Evolutionary conservation across 2,888 invertebrate genomes (phyloP).

Genomic region (Conus canariensis): DNA sequence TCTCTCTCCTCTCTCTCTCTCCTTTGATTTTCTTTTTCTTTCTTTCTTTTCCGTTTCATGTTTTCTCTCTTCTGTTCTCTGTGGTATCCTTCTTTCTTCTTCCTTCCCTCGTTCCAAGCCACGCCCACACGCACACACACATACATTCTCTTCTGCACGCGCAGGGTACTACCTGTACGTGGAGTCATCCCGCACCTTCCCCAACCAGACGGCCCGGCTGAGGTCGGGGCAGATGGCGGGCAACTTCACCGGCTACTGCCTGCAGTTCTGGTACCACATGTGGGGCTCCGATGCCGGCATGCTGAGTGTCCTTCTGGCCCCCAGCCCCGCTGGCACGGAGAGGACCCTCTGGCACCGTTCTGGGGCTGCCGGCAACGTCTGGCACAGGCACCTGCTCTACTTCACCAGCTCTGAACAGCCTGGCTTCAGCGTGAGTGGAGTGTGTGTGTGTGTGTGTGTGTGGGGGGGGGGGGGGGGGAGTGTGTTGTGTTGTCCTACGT

Average conservation of each 20-base stretch:
- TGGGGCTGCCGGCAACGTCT: constrained; percentile 52
- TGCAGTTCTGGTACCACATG: constrained; percentile 66
- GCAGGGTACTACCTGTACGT: constrained; percentile 50
- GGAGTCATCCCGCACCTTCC: constrained; percentile 47
- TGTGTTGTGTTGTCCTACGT: too few relatives aligned
- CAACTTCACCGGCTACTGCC: constrained; percentile 54
- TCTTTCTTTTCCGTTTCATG: too few relatives aligned
- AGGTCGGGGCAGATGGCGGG: constrained; percentile 54
- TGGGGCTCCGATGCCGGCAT: constrained; percentile 55
- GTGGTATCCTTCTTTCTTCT: too few relatives aligned
- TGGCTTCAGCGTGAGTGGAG: constrained; percentile 47
- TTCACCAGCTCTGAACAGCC: constrained; percentile 36
- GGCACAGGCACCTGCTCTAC: constrained; percentile 44
- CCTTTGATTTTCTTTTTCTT: too few relatives aligned
- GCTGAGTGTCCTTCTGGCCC: constrained; percentile 43
- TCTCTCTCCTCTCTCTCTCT: too few relatives aligned
- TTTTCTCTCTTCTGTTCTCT: too few relatives aligned
- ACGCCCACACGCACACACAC: neutral
- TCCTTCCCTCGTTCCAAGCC: too few relatives aligned
- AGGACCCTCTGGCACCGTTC: constrained; percentile 44
- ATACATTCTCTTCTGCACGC: neutral
- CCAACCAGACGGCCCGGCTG: constrained; percentile 49
- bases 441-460: too few relatives aligned
- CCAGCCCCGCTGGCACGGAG: neutral
- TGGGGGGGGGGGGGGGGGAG: too few relatives aligned